Evolutionary conservation across 2,888 invertebrate genomes (phyloP).

Genomic region (Nasonovia ribisnigri): DNA sequence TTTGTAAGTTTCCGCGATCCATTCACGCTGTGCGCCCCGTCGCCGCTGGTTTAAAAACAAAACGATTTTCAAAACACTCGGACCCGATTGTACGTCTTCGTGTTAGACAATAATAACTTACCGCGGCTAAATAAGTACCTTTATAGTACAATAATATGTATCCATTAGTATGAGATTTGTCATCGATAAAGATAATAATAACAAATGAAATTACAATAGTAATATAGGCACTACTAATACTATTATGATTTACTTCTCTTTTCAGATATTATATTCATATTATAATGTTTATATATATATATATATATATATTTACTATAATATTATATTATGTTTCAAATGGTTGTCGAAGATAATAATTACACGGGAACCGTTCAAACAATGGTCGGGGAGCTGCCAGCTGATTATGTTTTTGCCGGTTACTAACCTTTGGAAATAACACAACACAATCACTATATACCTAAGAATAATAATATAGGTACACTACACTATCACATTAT

Average conservation of each 20-base stretch:
- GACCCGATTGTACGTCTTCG: not conserved
- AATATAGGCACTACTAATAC: slow-evolving; percentile 5
- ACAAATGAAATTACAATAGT: slow-evolving; percentile 22
- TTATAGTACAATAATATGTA: not conserved
- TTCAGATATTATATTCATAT: slow-evolving; percentile 1
- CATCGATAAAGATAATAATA: slow-evolving; percentile 53
- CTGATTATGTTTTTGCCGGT: slow-evolving; percentile 44
- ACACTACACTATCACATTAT: not conserved
- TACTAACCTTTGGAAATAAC: slow-evolving; percentile 42
- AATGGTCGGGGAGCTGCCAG: slow-evolving; percentile 23
- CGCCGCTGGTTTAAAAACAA: slow-evolving; percentile 27
- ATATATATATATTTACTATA: not conserved
- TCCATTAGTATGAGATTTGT: slow-evolving; percentile 44
- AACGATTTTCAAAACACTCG: slow-evolving; percentile 53
- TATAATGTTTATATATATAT: too few relatives aligned
- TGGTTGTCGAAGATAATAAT: slow-evolving; percentile 40
- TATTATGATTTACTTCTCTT: slow-evolving; percentile 1
- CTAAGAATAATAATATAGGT: not conserved
- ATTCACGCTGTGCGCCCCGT: slow-evolving; percentile 36
- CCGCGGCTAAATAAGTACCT: not conserved
- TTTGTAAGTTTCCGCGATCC: slow-evolving; percentile 19
- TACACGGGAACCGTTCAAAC: slow-evolving; percentile 29
- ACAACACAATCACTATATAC: not conserved
- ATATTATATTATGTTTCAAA: slow-evolving; percentile 15
- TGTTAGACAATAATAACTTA: not conserved